Evolutionary conservation across 2,113 vertebrate species (phyloP).

Genomic region (Arvicanthis niloticus): DNA sequence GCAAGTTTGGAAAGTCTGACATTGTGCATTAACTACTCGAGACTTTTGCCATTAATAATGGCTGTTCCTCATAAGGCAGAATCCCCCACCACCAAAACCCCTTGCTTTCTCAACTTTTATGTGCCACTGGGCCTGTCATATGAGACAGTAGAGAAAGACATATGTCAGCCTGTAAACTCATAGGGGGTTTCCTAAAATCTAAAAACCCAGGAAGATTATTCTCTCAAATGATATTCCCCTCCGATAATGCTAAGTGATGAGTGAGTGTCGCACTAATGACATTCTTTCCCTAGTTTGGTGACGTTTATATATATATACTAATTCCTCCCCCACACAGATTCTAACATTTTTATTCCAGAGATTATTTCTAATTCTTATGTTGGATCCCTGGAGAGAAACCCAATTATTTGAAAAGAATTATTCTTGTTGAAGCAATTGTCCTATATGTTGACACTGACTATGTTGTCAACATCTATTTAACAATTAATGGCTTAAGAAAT

Average conservation of each 20-base stretch:
- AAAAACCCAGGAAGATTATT: constrained; percentile 54
- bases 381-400: not conserved
- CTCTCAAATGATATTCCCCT: constrained; percentile 59
- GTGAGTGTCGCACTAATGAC: constrained; percentile 59
- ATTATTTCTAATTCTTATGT: not conserved
- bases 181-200: not conserved
- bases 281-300: constrained; percentile 65
- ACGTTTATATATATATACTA: not conserved
- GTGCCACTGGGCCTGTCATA: constrained; percentile 77
- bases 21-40: constrained; percentile 82
- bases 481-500: constrained; percentile 38
- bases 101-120: constrained; percentile 35
- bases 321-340: not conserved
- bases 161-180: constrained; percentile 78
- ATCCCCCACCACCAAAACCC: constrained; percentile 51
- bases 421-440: constrained; percentile 7
- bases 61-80: constrained; percentile 58
- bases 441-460: not conserved
- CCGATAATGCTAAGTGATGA: not conserved
- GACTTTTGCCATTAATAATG: constrained; percentile 82
- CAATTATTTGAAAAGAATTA: constrained; percentile 36
- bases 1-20: constrained; percentile 76
- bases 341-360: constrained; percentile 30
- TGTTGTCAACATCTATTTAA: constrained; percentile 38
- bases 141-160: constrained; percentile 78